Percentiles rank a stretch among this genome's conserved stretches.
Evolutionary conservation across 2,113 vertebrate species (phyloP).

Genomic region (Amazona guildingii): DNA sequence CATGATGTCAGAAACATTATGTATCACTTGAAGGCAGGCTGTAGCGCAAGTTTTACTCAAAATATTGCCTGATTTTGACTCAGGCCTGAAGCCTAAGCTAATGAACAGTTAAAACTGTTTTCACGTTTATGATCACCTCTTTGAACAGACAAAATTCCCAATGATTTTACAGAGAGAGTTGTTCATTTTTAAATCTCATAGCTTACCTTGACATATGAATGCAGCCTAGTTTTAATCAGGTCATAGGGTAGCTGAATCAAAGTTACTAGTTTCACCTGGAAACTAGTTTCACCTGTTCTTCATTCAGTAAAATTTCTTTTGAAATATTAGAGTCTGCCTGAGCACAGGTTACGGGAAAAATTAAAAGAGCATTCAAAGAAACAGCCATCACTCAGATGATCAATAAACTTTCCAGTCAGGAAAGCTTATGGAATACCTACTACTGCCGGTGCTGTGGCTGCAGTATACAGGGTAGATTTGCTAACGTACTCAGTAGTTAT

Average conservation of each 20-base stretch:
- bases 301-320: neutral
- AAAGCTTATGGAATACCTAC: neutral
- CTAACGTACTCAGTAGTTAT: neutral
- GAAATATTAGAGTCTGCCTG: neutral
- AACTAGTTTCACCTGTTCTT: neutral
- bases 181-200: neutral
- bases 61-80: neutral
- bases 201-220: neutral
- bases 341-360: neutral
- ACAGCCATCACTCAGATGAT: neutral
- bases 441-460: neutral
- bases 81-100: neutral
- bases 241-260: neutral
- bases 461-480: neutral
- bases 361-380: neutral
- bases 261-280: conserved; percentile 19
- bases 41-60: neutral
- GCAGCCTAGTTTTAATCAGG: neutral
- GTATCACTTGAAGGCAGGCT: neutral
- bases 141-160: neutral
- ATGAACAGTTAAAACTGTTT: neutral
- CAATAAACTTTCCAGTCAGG: neutral
- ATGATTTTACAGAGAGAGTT: neutral
- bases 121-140: neutral
- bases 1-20: neutral